These are phyloP conservation scores for Scylla paramamosain DNA, from an alignment of 1,140 invertebrate genomes.

Conservation along the genomic window DNA sequence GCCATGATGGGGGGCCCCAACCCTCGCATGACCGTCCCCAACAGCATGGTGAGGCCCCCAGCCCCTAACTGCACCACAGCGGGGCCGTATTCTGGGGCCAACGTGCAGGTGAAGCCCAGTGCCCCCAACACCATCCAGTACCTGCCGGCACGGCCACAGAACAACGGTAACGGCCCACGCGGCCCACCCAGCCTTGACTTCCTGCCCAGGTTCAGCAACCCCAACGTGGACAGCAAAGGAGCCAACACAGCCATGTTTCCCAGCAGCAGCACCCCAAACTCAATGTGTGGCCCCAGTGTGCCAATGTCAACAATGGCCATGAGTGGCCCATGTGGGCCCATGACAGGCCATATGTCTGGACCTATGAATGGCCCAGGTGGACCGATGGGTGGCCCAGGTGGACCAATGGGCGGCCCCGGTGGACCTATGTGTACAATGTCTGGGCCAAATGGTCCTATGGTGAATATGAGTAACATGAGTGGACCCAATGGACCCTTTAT, in stretches of 20 bases:
- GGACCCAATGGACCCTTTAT: conserved; percentile 78
- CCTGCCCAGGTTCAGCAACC: conserved; percentile 90
- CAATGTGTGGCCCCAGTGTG: conserved; percentile 77
- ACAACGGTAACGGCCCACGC: conserved; percentile 83
- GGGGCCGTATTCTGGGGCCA: conserved; percentile 83
- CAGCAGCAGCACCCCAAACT: conserved; percentile 75
- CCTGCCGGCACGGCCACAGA: conserved; percentile 93
- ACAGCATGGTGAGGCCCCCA: conserved; percentile 77
- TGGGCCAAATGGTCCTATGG: conserved; percentile 79
- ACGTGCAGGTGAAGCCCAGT: conserved; percentile 96
- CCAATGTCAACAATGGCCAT: conserved; percentile 77
- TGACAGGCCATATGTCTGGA: conserved; percentile 78
- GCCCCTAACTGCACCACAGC: conserved; percentile 77
- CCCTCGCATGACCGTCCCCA: conserved; percentile 81
- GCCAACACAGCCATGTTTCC: conserved; percentile 71
- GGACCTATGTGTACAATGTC: conserved; percentile 77
- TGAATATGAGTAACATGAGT: conserved; percentile 77
- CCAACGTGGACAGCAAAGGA: conserved; percentile 78
- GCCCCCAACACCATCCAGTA: conserved; percentile 99
- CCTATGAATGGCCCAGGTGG: conserved; percentile 78
- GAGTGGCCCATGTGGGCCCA: conserved; percentile 77
- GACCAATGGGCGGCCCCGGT: conserved; percentile 78
- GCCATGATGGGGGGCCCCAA: conserved; percentile 78
- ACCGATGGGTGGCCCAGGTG: conserved; percentile 78
- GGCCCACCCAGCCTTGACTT: conserved; percentile 96